A percentile compares a stretch with the other conserved stretches of the same genome.
Conservation (phyloP, 2,888 invertebrate genomes). For the Leucoptera coffeella region DNA sequence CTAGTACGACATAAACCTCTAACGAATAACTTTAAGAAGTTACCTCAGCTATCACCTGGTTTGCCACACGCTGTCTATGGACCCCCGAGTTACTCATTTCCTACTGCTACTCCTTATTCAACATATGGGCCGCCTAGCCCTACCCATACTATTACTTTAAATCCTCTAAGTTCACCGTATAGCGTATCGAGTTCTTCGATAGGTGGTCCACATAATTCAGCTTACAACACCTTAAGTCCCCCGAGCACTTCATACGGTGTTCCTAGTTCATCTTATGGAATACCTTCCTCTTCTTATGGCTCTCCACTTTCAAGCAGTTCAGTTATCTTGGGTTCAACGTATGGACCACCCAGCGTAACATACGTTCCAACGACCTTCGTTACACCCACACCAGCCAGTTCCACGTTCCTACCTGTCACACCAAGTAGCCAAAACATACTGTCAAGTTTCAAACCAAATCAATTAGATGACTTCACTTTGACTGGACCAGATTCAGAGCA, state of each 20-base stretch:
- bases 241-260: slow-evolving; percentile 11
- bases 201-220: slow-evolving; percentile 9
- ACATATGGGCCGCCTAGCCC: slow-evolving; percentile 11
- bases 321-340: slow-evolving; percentile 2
- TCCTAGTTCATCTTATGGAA: slow-evolving; percentile 14
- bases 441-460: slow-evolving; percentile 19
- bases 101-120: slow-evolving; percentile 15
- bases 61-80: slow-evolving; percentile 24
- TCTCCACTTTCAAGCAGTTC: slow-evolving; percentile 1
- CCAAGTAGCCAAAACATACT: slow-evolving; percentile 15
- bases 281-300: slow-evolving; percentile 10
- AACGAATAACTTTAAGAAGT: slow-evolving; percentile 13
- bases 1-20: slow-evolving; percentile 17
- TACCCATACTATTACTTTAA: slow-evolving; percentile 3
- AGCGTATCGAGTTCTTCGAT: slow-evolving; percentile 11
- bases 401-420: slow-evolving; percentile 14
- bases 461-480: slow-evolving; percentile 16
- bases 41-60: slow-evolving; percentile 14
- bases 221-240: slow-evolving; percentile 11
- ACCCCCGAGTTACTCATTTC: slow-evolving; percentile 15
- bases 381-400: slow-evolving; percentile 6
- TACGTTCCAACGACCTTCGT: slow-evolving; percentile 2
- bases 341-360: slow-evolving; percentile 4
- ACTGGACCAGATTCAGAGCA: slow-evolving; percentile 16
- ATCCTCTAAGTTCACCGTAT: slow-evolving; percentile 6